Evolutionary conservation across 2,113 vertebrate genomes (phyloP).

Genomic region (Esox niger): DNA sequence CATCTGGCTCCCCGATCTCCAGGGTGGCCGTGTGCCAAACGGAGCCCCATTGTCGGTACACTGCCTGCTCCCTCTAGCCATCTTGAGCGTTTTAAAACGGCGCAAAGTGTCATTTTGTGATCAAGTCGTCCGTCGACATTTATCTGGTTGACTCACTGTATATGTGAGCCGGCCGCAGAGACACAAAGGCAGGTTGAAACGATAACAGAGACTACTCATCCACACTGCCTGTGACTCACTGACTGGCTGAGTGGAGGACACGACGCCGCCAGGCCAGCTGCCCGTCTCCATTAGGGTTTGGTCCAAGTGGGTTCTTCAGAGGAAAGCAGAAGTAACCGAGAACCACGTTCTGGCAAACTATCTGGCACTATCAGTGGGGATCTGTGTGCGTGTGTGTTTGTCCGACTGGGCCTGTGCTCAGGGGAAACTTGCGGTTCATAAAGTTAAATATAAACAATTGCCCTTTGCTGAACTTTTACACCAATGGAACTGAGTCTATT

Average conservation of each 20-base stretch:
- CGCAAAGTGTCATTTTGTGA: no score
- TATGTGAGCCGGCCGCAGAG: conserved; percentile 47
- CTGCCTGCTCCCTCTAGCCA: no score
- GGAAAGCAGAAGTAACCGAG: neutral
- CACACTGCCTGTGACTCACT: conserved; percentile 64
- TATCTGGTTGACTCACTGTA: conserved; percentile 55
- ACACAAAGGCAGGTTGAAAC: conserved; percentile 63
- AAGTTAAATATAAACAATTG: no score
- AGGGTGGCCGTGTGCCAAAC: neutral
- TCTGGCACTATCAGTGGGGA: no score
- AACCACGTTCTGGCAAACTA: conserved; percentile 13
- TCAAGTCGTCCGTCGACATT: no score
- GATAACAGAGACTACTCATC: conserved; percentile 68
- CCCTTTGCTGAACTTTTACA: no score
- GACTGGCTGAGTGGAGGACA: conserved; percentile 35
- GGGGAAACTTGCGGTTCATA: no score
- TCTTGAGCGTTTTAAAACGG: no score
- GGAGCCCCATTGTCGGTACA: no score
- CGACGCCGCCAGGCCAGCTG: conserved; percentile 26
- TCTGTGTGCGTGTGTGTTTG: no score
- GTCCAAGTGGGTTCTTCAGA: neutral
- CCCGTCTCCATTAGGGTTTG: conserved; percentile 6
- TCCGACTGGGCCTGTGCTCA: no score
- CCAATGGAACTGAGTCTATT: no score
- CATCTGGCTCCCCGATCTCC: neutral